Base-by-base conservation (phyloP, 37 sponge, comb jelly and placozoan species). In the Axinella damicornis region DNA sequence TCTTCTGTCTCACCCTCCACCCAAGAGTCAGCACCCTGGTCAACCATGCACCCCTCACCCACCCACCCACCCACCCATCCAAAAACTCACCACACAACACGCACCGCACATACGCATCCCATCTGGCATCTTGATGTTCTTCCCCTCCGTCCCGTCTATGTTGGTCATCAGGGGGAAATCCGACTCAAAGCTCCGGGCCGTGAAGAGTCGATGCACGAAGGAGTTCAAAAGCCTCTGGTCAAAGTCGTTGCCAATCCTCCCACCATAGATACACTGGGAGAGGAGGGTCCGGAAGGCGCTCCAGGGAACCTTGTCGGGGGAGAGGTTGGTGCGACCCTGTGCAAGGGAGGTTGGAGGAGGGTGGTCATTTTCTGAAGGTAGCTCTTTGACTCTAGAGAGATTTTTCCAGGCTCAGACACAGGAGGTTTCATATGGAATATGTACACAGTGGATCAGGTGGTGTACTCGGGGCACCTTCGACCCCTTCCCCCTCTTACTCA, bases 221-320 rank as follows among this genome's bases (percentile, higher is more conserved):
- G 91, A 83, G 76, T 93, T 91, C 38, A 96, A 58, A 4, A 96
- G 83, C 17, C 91, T 63, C 92, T 98, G 98, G 69, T 98, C 98
- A 87, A 98, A 98, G 69, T 98, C 96, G 81, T 98, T 98, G 84
- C 96, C 98, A 38, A 98, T 96, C 2, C 94, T 82, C 18, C 98
- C 98, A 65, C 98, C 98, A 77, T 98, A 96, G 31, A 98, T 96
- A 78, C 96, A 94, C 81, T 98, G 98, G 28, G 98, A 98, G 69
- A 98, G 84, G 27, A 98, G 91, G 15, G 96, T 96, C 18, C 83
- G 30, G 32, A 94, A 82, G 18, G 98, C 98, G 78, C 77, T 92
- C 98, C 98, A 98, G 0, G 98, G 98, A 21, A 96, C 83, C 76
- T 96, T 98, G 75, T 96, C 88, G 25, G 96, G 98, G 28, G 96